phyloP scores from a whole-genome alignment of 2,113 vertebrate species.

The Falco punctatus region DNA sequence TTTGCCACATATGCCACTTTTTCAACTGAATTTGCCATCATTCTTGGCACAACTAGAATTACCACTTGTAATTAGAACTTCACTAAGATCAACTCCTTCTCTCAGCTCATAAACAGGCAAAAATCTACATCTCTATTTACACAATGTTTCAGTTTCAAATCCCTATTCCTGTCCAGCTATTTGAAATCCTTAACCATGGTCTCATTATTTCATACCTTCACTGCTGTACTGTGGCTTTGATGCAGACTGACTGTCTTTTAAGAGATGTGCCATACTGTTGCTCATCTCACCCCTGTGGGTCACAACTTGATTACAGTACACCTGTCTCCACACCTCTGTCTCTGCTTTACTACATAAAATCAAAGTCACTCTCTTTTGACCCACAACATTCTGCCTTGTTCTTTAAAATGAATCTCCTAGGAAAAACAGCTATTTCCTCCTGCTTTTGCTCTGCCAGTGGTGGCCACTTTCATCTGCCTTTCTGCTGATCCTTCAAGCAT shows the following conservation, averaged over 20 bases:
- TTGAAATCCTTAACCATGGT: background rate
- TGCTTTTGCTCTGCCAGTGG: background rate
- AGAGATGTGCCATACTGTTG: background rate
- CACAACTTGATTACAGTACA: background rate
- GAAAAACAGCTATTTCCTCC: background rate
- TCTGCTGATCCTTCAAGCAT: background rate
- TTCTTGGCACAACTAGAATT: background rate
- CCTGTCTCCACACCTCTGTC: background rate
- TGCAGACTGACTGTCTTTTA: background rate
- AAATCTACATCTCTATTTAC: background rate
- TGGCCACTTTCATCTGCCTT: background rate
- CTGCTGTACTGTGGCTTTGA: background rate
- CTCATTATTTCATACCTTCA: background rate
- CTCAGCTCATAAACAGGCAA: background rate
- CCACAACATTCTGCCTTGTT: background rate
- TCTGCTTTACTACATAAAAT: background rate
- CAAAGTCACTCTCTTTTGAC: background rate
- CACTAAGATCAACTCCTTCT: background rate
- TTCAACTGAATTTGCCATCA: background rate
- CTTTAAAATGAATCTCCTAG: background rate
- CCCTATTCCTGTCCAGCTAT: background rate
- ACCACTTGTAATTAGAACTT: background rate
- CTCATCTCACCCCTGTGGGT: background rate
- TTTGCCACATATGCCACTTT: background rate
- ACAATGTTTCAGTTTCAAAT: background rate